Base-by-base conservation (phyloP, 2,888 invertebrate species). In the Drosophila yooni region DNA sequence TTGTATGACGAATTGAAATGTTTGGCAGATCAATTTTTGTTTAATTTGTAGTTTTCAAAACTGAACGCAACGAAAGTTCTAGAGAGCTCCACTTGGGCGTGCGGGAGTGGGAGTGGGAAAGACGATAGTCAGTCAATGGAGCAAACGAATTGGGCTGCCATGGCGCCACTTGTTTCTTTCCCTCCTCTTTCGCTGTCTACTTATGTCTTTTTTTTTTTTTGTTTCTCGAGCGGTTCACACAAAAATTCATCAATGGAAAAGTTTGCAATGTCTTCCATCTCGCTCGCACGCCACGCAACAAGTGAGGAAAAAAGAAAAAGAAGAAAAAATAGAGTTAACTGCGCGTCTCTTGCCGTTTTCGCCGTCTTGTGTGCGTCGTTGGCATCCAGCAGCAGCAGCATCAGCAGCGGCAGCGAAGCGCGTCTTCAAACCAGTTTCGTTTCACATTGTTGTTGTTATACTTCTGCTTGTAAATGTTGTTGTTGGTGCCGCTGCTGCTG, bases 191-290 rank as follows among this genome's bases (percentile, higher is more conserved):
- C 25, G 15, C 21, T 18, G 25, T 11, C 27, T 21, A 8, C 21
- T 21, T 18, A n/a, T 36, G 29, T 2, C 27, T 36, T 46, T 29
- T 15, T 18, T 15, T 11, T n/a, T 36, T 46, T 54, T 25, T 25
- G 11, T 36, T 25, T 34, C 21, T 46, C 8, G 15, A 40, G 53
- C 38, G 54, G 15, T 74, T 29, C 40, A 52, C 33, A 46, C 54
- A 27, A 38, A 56, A 82, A 88, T 82, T 89, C 85, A 89, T 85
- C 89, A 85, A 85, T 85, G 85, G 89, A 85, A 85, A 85, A 85
- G 82, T 89, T 87, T 89, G 89, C 89, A 87, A 87, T 40, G 33
- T 46, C 89, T 56, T 57, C 21, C 31, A 31, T 83, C 88, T 82
- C 77, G 34, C 70, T 89, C 62, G 50, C 58, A 60, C 67, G 70